Percentiles rank a stretch among this genome's conserved stretches.
Evolutionary conservation across 35 echinoderm and acorn worm species (phyloP).

Genomic region (Anneissia japonica): DNA sequence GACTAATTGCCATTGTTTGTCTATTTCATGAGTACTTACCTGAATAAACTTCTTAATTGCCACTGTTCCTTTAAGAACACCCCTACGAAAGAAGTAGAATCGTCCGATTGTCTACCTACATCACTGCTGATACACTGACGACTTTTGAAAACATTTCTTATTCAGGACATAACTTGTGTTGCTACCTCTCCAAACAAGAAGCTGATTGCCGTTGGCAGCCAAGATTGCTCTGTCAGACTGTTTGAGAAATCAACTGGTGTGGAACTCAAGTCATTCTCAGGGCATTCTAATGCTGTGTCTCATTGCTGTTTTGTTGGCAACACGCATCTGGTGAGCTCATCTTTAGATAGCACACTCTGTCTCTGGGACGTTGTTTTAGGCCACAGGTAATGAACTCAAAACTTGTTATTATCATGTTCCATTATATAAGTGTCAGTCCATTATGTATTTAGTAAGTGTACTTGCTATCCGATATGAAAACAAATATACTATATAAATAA

Average conservation of each 20-base stretch:
- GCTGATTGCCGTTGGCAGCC: constrained; percentile 63
- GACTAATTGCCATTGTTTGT: too few relatives aligned
- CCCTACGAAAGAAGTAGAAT: too few relatives aligned
- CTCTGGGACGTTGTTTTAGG: constrained; percentile 82
- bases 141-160: not conserved
- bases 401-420: too few relatives aligned
- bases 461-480: too few relatives aligned
- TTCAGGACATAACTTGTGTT: constrained; percentile 76
- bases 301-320: constrained; percentile 76
- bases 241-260: constrained; percentile 64
- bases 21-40: too few relatives aligned
- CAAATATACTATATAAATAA: too few relatives aligned
- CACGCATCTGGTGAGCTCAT: constrained; percentile 67
- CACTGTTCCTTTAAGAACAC: too few relatives aligned
- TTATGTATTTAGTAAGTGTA: too few relatives aligned
- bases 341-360: constrained; percentile 68
- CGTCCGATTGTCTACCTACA: too few relatives aligned
- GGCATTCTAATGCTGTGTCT: constrained; percentile 73
- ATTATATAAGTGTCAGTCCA: too few relatives aligned
- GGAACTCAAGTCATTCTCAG: constrained; percentile 64
- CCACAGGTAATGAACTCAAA: constrained; percentile 80
- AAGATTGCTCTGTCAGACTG: constrained; percentile 63
- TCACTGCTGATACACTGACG: too few relatives aligned
- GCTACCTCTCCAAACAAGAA: constrained; percentile 54
- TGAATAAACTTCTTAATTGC: too few relatives aligned